Conservation (phyloP, 2,113 vertebrate genomes). For the Boulengeromyrus knoepffleri region DNA sequence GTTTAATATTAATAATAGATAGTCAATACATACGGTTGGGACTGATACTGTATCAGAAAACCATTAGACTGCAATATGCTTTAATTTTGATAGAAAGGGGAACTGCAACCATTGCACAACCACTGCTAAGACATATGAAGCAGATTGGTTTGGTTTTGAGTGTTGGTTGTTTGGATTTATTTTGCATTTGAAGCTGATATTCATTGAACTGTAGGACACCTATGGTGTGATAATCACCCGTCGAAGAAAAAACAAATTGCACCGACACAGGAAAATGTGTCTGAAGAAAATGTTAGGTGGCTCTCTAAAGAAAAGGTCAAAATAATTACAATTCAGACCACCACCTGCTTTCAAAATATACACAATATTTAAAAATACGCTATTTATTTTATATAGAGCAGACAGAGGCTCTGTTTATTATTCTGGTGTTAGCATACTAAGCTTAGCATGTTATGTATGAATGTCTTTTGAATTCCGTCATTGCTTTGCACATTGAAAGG, state of each 20-base stretch:
- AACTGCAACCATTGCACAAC: not conserved
- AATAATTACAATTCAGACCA: not conserved
- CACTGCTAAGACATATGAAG: not conserved
- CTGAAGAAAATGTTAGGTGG: not conserved
- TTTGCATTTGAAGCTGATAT: not conserved
- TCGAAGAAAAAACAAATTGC: not conserved
- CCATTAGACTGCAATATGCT: not conserved
- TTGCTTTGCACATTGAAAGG: not conserved
- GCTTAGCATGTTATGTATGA: not conserved
- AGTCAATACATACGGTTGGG: not conserved
- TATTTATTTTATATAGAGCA: not conserved
- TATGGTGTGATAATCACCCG: constrained; percentile 1
- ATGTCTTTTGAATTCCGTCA: not conserved
- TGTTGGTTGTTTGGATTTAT: not conserved
- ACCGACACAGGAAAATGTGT: not conserved
- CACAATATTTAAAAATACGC: not conserved
- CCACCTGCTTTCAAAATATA: not conserved
- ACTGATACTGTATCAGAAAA: not conserved
- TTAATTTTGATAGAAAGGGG: not conserved
- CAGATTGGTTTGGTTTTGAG: not conserved
- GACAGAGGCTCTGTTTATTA: not conserved
- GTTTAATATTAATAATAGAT: not conserved
- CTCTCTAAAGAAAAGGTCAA: constrained; percentile 2
- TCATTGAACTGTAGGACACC: not conserved
- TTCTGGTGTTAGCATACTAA: not conserved